A percentile compares a stretch with the other conserved stretches of the same genome.
These are phyloP conservation scores for Homarus americanus DNA, from an alignment of 1,140 invertebrate species.

Conservation along the genomic window DNA sequence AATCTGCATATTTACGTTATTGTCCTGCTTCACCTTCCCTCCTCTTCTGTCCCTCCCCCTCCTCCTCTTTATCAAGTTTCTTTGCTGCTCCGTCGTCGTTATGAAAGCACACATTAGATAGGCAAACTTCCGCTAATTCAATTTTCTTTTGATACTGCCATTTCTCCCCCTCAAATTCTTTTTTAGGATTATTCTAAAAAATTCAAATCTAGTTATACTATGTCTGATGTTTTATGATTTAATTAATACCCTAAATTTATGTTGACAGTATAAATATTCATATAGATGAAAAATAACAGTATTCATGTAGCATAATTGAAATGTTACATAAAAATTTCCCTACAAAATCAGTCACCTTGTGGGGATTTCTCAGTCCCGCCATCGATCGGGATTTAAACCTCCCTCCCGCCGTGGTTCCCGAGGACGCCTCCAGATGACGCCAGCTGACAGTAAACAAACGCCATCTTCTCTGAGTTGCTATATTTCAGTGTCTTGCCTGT, in stretches of 20 bases:
- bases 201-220: not conserved
- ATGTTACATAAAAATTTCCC: constrained; percentile 23
- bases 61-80: constrained; percentile 55
- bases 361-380: constrained; percentile 17
- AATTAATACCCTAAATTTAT: not conserved
- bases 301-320: constrained; percentile 15
- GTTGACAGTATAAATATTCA: constrained; percentile 10
- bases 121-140: constrained; percentile 71
- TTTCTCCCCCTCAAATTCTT: constrained; percentile 51
- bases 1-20: too few relatives aligned
- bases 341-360: constrained; percentile 20
- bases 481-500: constrained; percentile 47
- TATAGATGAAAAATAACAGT: not conserved
- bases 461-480: constrained; percentile 36
- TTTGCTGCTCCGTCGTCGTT: constrained; percentile 56
- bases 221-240: not conserved
- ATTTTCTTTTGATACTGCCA: constrained; percentile 70
- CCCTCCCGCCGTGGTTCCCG: constrained; percentile 46
- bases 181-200: not conserved
- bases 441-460: constrained; percentile 64
- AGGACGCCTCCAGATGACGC: constrained; percentile 32
- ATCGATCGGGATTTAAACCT: constrained; percentile 66
- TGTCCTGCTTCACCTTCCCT: not conserved
- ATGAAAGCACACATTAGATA: constrained; percentile 72
- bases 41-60: not conserved